A percentile compares a stretch with the other conserved stretches of the same genome.
These are phyloP conservation scores for Champsocephalus gunnari DNA, from an alignment of 2,797 vertebrate species.

Conservation along the genomic window DNA sequence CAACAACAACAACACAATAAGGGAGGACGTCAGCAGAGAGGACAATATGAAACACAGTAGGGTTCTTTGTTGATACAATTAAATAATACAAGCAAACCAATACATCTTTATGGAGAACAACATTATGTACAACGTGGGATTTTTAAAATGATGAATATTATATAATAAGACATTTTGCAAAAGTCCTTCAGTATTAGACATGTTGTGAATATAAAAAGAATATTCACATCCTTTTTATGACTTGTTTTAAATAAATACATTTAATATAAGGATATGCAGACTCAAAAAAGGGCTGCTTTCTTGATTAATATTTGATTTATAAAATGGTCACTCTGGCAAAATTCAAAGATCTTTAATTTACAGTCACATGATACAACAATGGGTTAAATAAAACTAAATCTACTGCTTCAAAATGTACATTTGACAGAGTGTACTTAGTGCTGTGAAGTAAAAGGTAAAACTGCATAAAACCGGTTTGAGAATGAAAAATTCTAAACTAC, in stretches of 20 bases:
- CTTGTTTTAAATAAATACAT: background rate
- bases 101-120: background rate
- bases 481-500: background rate
- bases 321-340: background rate
- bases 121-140: background rate
- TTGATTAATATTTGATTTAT: background rate
- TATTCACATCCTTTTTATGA: background rate
- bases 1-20: constrained; percentile 15
- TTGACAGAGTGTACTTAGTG: background rate
- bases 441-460: background rate
- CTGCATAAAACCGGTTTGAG: too few relatives aligned
- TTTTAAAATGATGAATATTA: background rate
- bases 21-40: constrained; percentile 3
- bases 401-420: background rate
- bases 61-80: background rate
- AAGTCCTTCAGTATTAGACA: background rate
- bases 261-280: background rate
- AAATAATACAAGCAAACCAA: background rate
- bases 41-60: background rate
- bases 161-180: background rate
- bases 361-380: background rate
- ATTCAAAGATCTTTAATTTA: background rate
- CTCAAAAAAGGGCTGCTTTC: background rate
- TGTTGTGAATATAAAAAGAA: background rate
- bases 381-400: background rate